Percentiles rank a stretch among this genome's conserved stretches.
Evolutionary conservation across 2,797 vertebrate species (phyloP).

Genomic region (Galaxias olidus): DNA sequence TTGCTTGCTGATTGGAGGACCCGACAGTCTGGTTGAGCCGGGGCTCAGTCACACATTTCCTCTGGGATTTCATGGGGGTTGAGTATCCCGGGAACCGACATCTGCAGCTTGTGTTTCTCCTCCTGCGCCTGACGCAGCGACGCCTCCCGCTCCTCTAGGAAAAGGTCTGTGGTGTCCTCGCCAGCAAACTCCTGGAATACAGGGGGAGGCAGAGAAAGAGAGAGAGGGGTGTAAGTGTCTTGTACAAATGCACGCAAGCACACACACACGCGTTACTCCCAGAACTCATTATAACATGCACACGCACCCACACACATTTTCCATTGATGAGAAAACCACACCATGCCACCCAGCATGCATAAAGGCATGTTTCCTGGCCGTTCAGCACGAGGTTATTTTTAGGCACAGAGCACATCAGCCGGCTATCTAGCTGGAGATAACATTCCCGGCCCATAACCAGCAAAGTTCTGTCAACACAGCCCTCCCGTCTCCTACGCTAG

Average conservation of each 20-base stretch:
- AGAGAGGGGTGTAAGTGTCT: neutral
- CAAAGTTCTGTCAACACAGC: too few species aligned
- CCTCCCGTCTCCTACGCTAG: too few species aligned
- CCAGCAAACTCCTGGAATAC: constrained; percentile 90
- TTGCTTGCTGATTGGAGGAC: constrained; percentile 35
- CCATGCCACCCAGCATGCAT: constrained; percentile 16
- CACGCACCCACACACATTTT: constrained; percentile 14
- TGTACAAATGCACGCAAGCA: too few species aligned
- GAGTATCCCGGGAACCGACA: constrained; percentile 97
- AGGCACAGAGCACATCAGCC: constrained; percentile 51
- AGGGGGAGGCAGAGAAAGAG: neutral
- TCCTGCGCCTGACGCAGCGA: constrained; percentile 96
- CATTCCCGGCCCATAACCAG: constrained; percentile 12
- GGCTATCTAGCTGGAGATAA: constrained; percentile 47
- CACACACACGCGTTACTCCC: too few species aligned
- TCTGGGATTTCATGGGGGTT: constrained; percentile 99
- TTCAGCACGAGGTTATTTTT: constrained; percentile 53
- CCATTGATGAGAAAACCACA: constrained; percentile 17
- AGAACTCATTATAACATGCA: neutral
- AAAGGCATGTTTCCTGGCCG: constrained; percentile 18
- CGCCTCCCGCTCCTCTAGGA: constrained; percentile 94
- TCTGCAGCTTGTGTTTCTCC: constrained; percentile 98
- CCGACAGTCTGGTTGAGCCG: constrained; percentile 54
- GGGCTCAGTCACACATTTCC: constrained; percentile 97
- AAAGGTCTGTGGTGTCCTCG: constrained; percentile 96